These are phyloP conservation scores for Epistrophe eligans DNA, from an alignment of 2,888 invertebrate genomes.

Conservation along the genomic window DNA sequence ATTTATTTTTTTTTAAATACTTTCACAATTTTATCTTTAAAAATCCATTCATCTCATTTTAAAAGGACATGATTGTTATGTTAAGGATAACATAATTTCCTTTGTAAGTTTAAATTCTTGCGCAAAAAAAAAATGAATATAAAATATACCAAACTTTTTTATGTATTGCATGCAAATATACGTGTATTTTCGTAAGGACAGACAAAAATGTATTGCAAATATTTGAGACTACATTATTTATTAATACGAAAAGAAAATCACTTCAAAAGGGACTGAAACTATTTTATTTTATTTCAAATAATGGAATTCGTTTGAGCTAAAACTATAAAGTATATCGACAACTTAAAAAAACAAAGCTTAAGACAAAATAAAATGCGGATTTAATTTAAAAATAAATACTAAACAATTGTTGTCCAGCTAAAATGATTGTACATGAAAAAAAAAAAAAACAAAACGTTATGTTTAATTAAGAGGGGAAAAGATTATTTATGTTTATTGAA, in stretches of 20 bases:
- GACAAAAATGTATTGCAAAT: slow-evolving; percentile 30
- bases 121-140: slow-evolving; percentile 46
- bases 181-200: slow-evolving; percentile 64
- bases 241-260: slow-evolving; percentile 35
- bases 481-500: slow-evolving; percentile 84
- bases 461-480: slow-evolving; percentile 73
- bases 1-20: too few species aligned
- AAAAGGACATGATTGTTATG: slow-evolving; percentile 39
- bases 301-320: slow-evolving; percentile 54
- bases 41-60: slow-evolving; percentile 71
- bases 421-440: slow-evolving; percentile 67
- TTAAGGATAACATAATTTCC: slow-evolving; percentile 48
- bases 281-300: slow-evolving; percentile 62
- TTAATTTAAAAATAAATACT: slow-evolving; percentile 48
- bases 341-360: slow-evolving; percentile 54
- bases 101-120: slow-evolving; percentile 41
- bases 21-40: slow-evolving; percentile 20
- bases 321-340: slow-evolving; percentile 39
- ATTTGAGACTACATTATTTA: slow-evolving; percentile 38
- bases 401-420: slow-evolving; percentile 77
- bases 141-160: slow-evolving; percentile 37
- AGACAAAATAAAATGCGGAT: slow-evolving; percentile 41
- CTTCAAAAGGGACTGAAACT: slow-evolving; percentile 66
- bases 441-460: slow-evolving; percentile 57
- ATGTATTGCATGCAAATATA: slow-evolving; percentile 35